Evolutionary conservation across 1,140 invertebrate genomes (phyloP), one percentile per base, ranked within the genome.

Genomic region (Drosophila lowei): DNA sequence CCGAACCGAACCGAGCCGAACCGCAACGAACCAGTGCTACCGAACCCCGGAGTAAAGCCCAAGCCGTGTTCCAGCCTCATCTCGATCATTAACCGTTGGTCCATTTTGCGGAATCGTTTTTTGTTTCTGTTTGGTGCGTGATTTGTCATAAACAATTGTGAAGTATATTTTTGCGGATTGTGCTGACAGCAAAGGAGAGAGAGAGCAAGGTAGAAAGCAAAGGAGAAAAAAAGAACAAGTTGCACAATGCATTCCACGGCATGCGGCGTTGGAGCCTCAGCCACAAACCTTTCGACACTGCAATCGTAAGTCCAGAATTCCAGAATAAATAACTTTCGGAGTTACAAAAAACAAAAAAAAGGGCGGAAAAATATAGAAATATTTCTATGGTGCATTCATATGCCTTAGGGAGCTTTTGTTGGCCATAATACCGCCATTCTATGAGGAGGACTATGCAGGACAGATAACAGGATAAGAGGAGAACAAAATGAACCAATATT

Each of bases 241-340:
- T 60, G 57, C 58, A 44, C 56, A 80, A 90, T 90, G 88, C 88
- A 90, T 90, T 90, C 88, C 76, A 90, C 81, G 63, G 74, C 88
- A 84, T 90, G 88, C 88, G 88, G 88, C 56, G 79, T 90, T 55
- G 81, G 84, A 46, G 78, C 83, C 63, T 88, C 84, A 9, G 78
- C 84, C 84, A 83, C 81, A 52, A 86, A 88, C 47, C 85, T 88
- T 18, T 65, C 83, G 23, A 46, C 79, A 41, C 64, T 88, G 42
- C 77, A 88, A 67, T 59, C 77, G 81, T 86, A 88, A 86, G 81
- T 85, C 30, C 62, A 61, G 7, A 23, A 15, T 18, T 85, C 30
- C 62, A 57, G 7, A 23, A 13, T 18, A 48, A 65, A 18, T 49
- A 25, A 9, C 38, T 9, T 0, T 2, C 2, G 23, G 8, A 23